Base-by-base conservation (phyloP, 2,113 vertebrate species). In the Silurus meridionalis region DNA sequence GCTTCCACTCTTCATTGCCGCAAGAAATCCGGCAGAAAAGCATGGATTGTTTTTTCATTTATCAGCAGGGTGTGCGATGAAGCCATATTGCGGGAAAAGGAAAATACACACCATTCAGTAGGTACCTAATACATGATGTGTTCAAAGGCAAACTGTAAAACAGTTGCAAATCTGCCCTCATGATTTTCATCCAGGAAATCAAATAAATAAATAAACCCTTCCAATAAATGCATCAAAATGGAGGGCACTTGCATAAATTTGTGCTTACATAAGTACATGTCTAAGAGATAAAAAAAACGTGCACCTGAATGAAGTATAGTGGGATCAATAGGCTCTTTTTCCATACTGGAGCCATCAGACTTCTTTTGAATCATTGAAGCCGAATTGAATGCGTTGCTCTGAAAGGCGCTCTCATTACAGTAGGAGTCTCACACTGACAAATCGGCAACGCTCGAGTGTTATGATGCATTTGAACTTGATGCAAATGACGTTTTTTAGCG, bases 11-110 rank as follows among this genome's bases (percentile, higher is more conserved):
- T 81, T 83, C 25, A 25, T 28, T 19, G 74, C 66, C 17, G 50
- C 55, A 60, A 83, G 57, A 64, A 72, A 67, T 55, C 50, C 11
- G 63, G 83, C 25, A 61, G 86, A 55, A 78, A 85, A 61, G 71
- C 48, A 53, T 11, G 71, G 83, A 81, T 88, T 81, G 86, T 86
- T 80, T 83, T 37, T 87, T 66, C 81, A 89, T 87, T 87, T 69
- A 83, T 89, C 88, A 86, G 80, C 80, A 46, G 64, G 37, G 53
- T 78, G n/a, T 78, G 52, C 3, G 4, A 71, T 87, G 74, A 87
- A 84, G 81, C 48, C 63, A 37, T 55, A 81, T 13, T 4, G 50
- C 57, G 75, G 81, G 19, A 50, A 55, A 64, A n/a, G 25, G 64
- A 63, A 61, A 48, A 9, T 19, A 64, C 55, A 9, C 48, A 64